Conservation (phyloP, 2,797 vertebrate species). For the Gadopsis marmoratus region DNA sequence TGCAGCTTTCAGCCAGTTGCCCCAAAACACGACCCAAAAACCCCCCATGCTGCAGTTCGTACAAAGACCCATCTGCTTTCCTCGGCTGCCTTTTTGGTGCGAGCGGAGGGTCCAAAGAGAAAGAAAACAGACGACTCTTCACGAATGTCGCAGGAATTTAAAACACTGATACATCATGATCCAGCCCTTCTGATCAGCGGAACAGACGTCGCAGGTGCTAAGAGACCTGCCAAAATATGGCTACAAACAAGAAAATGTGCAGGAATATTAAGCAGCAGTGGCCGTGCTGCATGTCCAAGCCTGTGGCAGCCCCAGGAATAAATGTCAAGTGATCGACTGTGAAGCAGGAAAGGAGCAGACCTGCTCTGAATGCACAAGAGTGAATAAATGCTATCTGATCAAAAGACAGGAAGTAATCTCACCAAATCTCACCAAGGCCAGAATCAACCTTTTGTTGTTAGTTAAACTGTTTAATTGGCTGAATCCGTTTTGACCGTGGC, state of each 20-base stretch:
- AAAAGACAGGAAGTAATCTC: constrained; percentile 23
- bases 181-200: not conserved
- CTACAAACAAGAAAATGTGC: not conserved
- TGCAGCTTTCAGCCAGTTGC: not conserved
- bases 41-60: not conserved
- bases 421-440: constrained; percentile 43
- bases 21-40: not conserved
- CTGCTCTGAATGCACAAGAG: constrained; percentile 5
- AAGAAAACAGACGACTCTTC: not conserved
- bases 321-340: constrained; percentile 1
- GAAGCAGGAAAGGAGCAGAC: constrained; percentile 18
- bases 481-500: constrained; percentile 29
- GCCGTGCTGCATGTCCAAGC: too few relatives aligned
- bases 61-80: not conserved
- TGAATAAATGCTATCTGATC: constrained; percentile 16
- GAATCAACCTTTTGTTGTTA: constrained; percentile 29
- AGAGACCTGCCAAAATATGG: not conserved
- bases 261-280: too few relatives aligned
- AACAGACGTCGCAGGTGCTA: not conserved
- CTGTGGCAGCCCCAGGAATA: not conserved
- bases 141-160: not conserved
- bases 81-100: not conserved
- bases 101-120: not conserved
- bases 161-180: constrained; percentile 1
- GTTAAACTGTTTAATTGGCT: constrained; percentile 32